Evolutionary conservation across 2,113 vertebrate species (phyloP).

Genomic region (Pampusana beccarii): DNA sequence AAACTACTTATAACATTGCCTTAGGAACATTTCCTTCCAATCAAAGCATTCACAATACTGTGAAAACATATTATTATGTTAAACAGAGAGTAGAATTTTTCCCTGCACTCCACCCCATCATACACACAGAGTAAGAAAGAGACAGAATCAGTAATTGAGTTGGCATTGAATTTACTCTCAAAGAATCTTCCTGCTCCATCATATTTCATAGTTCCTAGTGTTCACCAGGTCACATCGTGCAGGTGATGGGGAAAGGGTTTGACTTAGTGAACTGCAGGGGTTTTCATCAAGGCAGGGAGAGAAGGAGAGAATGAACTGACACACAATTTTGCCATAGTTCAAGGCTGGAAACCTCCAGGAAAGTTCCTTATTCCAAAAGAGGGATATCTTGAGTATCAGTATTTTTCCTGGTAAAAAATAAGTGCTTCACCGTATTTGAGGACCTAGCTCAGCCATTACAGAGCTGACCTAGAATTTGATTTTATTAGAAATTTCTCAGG

Average conservation of each 20-base stretch:
- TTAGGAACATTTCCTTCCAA: constrained; percentile 15
- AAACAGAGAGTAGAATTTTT: not conserved
- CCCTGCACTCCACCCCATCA: not conserved
- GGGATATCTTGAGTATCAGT: not conserved
- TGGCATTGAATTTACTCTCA: not conserved
- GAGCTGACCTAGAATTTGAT: not conserved
- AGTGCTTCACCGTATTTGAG: not conserved
- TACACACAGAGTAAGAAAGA: not conserved
- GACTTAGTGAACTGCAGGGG: not conserved
- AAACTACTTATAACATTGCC: constrained; percentile 16
- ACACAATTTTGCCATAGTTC: not conserved
- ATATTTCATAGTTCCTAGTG: not conserved
- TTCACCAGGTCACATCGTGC: not conserved
- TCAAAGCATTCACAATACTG: not conserved
- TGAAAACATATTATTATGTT: not conserved
- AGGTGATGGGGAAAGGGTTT: not conserved
- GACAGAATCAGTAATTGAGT: not conserved
- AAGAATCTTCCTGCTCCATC: not conserved
- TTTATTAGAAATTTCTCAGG: not conserved
- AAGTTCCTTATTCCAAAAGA: not conserved
- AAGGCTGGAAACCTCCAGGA: not conserved
- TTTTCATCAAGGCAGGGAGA: not conserved
- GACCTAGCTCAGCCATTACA: not conserved
- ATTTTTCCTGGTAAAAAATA: not conserved
- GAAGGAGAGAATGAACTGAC: not conserved